Conservation (phyloP, 1,140 invertebrate species). For the Megalonaias nervosa region DNA sequence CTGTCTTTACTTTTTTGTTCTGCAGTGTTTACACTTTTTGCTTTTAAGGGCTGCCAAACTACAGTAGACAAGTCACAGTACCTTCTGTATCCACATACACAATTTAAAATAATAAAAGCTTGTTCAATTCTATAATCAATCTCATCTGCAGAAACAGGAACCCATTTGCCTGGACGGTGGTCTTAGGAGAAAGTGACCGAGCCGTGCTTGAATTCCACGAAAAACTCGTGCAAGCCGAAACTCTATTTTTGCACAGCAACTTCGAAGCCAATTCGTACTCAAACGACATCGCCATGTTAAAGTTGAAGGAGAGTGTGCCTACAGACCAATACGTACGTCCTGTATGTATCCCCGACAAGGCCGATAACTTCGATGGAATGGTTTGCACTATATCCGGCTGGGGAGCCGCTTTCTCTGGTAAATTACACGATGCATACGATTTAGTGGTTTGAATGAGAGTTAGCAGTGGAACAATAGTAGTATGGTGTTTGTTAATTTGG, state of each 20-base stretch:
- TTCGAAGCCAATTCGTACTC: conserved; percentile 14
- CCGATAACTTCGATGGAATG: conserved; percentile 5
- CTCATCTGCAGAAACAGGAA: conserved; percentile 8
- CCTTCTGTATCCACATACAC: too few relatives aligned
- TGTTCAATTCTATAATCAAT: too few relatives aligned
- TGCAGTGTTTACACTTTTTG: too few relatives aligned
- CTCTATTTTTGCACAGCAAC: conserved; percentile 16
- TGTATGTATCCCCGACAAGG: conserved; percentile 16
- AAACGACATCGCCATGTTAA: conserved; percentile 31
- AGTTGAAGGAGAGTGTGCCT: conserved; percentile 14
- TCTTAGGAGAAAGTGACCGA: conserved; percentile 30
- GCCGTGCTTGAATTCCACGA: conserved; percentile 28
- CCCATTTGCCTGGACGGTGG: conserved; percentile 21
- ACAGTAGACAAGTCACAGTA: too few relatives aligned
- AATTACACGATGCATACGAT: too few relatives aligned
- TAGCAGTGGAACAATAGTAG: too few relatives aligned
- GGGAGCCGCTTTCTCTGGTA: conserved; percentile 31
- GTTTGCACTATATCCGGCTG: conserved; percentile 27
- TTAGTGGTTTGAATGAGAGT: too few relatives aligned
- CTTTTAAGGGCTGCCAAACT: too few relatives aligned
- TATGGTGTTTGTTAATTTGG: too few relatives aligned
- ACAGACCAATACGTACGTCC: conserved; percentile 19
- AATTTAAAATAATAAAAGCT: too few relatives aligned
- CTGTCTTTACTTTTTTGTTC: too few relatives aligned
- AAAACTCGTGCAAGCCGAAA: conserved; percentile 21